Conservation (phyloP, 2,888 invertebrate genomes). For the Macaria notata region DNA sequence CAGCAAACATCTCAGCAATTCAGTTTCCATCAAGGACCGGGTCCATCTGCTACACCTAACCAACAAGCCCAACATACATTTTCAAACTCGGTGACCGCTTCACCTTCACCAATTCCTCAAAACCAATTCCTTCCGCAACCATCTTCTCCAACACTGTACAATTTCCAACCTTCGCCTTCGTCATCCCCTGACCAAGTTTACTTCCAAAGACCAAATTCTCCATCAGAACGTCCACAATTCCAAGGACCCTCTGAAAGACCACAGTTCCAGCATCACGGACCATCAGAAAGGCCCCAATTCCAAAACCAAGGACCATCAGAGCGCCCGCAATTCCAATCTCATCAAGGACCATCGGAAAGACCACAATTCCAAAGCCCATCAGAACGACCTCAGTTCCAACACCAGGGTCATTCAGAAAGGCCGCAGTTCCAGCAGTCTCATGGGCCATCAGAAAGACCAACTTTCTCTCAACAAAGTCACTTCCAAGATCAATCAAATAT, state of each 20-base stretch:
- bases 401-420: slow-evolving; percentile 55
- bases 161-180: slow-evolving; percentile 64
- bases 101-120: slow-evolving; percentile 59
- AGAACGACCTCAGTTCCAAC: slow-evolving; percentile 44
- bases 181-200: slow-evolving; percentile 43
- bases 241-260: slow-evolving; percentile 57
- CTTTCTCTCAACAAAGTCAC: slow-evolving; percentile 44
- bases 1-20: slow-evolving; percentile 70
- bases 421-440: slow-evolving; percentile 45
- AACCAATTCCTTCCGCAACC: slow-evolving; percentile 70
- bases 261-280: slow-evolving; percentile 47
- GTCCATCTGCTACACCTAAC: slow-evolving; percentile 55
- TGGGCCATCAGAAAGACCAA: slow-evolving; percentile 56
- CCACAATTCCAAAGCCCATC: slow-evolving; percentile 53
- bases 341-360: slow-evolving; percentile 56
- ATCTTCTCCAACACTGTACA: slow-evolving; percentile 64
- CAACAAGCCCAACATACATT: slow-evolving; percentile 56
- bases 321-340: slow-evolving; percentile 47
- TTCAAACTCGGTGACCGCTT: slow-evolving; percentile 47
- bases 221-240: slow-evolving; percentile 52
- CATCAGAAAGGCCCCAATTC: slow-evolving; percentile 34
- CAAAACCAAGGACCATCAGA: slow-evolving; percentile 49
- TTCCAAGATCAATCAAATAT: slow-evolving; percentile 54
- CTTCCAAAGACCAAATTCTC: slow-evolving; percentile 56
- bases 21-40: slow-evolving; percentile 72